These are phyloP conservation scores for Syrista parreyssii DNA, from an alignment of 2,888 invertebrate species.

Conservation along the genomic window DNA sequence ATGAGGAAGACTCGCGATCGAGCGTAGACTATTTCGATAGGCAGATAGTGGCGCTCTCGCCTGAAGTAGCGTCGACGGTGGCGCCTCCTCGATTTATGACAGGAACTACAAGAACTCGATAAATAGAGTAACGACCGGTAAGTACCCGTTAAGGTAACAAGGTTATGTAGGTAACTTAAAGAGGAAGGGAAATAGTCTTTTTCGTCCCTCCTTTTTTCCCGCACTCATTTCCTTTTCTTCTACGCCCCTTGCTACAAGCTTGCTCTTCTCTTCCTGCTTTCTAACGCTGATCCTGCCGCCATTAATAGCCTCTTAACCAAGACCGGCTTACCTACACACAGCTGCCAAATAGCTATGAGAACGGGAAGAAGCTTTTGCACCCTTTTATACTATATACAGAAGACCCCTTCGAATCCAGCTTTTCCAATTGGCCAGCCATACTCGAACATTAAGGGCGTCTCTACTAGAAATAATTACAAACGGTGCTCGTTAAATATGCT, in stretches of 20 bases:
- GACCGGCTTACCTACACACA: neutral
- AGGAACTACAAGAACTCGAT: neutral
- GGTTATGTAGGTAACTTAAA: neutral
- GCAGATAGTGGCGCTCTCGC: neutral
- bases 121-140: neutral
- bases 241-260: neutral
- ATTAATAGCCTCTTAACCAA: constrained; percentile 5
- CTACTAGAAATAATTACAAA: neutral
- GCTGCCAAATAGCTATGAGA: neutral
- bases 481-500: neutral
- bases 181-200: neutral
- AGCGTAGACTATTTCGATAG: neutral
- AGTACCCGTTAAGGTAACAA: neutral
- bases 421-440: neutral
- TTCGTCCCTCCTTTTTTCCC: neutral
- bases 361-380: neutral
- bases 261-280: neutral
- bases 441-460: neutral
- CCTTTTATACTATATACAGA: neutral
- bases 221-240: neutral
- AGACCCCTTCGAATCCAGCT: neutral
- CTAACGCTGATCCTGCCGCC: neutral
- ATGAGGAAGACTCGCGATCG: neutral
- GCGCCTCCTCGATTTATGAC: neutral
- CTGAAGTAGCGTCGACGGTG: neutral